A percentile compares a stretch with the other conserved stretches of the same genome.
Conservation (phyloP, 2,113 vertebrate species). For the Garra rufa region DNA sequence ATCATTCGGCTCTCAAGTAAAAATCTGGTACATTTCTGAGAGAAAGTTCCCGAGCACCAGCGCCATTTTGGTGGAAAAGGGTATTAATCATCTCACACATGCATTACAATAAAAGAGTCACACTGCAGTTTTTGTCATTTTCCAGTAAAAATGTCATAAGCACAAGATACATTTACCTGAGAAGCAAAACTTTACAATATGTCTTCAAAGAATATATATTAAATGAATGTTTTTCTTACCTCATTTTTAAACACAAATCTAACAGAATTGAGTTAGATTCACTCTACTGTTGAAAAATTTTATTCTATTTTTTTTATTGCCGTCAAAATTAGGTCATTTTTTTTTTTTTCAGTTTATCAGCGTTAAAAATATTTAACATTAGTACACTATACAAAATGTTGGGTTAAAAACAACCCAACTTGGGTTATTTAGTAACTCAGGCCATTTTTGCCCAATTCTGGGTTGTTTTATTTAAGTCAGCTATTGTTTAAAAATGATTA, state of each 20-base stretch:
- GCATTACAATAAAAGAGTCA: background rate
- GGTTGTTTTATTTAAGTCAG: no score
- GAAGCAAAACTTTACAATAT: background rate
- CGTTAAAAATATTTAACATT: no score
- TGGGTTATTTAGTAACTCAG: no score
- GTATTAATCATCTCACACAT: slow-evolving; percentile 27
- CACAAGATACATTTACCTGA: background rate
- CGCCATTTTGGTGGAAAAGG: slow-evolving; percentile 39
- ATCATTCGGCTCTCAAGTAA: background rate
- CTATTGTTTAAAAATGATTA: no score
- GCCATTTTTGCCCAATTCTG: no score
- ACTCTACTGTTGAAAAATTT: background rate
- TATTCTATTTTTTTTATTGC: no score
- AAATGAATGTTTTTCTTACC: background rate
- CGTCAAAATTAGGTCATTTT: no score
- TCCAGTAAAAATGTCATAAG: background rate
- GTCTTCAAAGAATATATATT: background rate
- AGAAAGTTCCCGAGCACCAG: slow-evolving; percentile 13
- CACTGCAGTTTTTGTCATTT: slow-evolving; percentile 4
- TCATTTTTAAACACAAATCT: background rate
- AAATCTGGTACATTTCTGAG: background rate
- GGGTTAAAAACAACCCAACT: no score
- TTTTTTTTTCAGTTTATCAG: no score
- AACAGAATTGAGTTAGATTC: background rate
- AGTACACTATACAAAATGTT: no score